Conservation (phyloP, 2,888 invertebrate genomes). For the Sinotaia quadrata region DNA sequence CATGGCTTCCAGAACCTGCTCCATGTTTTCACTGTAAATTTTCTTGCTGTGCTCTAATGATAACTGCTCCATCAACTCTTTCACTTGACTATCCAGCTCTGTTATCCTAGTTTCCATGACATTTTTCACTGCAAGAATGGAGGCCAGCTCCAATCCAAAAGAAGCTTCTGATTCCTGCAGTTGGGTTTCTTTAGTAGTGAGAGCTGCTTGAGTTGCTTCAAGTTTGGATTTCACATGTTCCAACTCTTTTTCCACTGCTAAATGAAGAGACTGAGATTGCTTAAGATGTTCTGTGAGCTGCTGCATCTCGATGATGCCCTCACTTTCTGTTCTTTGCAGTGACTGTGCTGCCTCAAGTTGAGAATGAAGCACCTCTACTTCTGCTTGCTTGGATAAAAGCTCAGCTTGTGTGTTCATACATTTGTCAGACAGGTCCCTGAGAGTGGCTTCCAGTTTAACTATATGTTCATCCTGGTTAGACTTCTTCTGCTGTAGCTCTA, state of each 20-base stretch:
- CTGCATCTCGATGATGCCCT: constrained; percentile 2
- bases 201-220: background rate
- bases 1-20: constrained; percentile 22
- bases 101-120: constrained; percentile 7
- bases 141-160: constrained; percentile 6
- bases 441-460: constrained; percentile 11
- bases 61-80: constrained; percentile 22
- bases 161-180: constrained; percentile 21
- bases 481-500: constrained; percentile 15
- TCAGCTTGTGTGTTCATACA: constrained; percentile 1
- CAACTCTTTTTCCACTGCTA: constrained; percentile 8
- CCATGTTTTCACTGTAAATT: background rate
- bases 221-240: constrained; percentile 11
- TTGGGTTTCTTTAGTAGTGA: constrained; percentile 9
- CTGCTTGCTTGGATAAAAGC: background rate
- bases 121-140: background rate
- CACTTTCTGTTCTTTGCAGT: background rate
- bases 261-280: constrained; percentile 20
- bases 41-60: background rate
- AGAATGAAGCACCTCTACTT: constrained; percentile 19
- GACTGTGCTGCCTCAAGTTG: constrained; percentile 18
- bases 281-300: constrained; percentile 25
- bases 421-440: constrained; percentile 8
- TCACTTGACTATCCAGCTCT: constrained; percentile 8
- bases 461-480: background rate